phyloP scores from a whole-genome alignment of 1,140 invertebrate genomes.

The Drosophila carrolli region DNA sequence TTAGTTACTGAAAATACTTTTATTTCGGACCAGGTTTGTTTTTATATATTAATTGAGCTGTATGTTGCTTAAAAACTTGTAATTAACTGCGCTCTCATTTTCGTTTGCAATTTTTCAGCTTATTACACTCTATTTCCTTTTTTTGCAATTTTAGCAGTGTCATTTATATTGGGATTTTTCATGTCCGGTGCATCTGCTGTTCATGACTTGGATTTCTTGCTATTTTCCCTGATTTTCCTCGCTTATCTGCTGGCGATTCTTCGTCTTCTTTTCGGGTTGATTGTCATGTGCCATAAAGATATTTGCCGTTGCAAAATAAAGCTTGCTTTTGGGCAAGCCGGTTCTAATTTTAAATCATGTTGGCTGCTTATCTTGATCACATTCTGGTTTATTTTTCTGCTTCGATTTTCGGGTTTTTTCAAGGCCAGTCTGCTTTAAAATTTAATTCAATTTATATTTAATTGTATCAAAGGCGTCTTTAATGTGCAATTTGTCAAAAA shows the following conservation, averaged over 20 bases:
- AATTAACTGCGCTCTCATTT: background rate
- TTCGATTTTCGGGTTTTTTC: slow-evolving; percentile 3
- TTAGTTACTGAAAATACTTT: slow-evolving; percentile 2
- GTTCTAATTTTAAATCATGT: slow-evolving; percentile 1
- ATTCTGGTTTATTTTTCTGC: slow-evolving; percentile 10
- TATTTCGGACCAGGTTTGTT: background rate
- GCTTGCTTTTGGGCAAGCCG: slow-evolving; percentile 3
- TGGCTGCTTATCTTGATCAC: slow-evolving; percentile 17
- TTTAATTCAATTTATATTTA: slow-evolving; percentile 56
- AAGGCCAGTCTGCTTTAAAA: slow-evolving; percentile 22
- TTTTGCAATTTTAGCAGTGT: slow-evolving; percentile 53
- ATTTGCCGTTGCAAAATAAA: slow-evolving; percentile 54
- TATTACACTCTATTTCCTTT: slow-evolving; percentile 8
- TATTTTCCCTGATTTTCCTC: background rate
- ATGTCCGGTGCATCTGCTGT: slow-evolving; percentile 21
- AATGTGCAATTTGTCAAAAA: slow-evolving; percentile 83
- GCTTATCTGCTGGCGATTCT: slow-evolving; percentile 11
- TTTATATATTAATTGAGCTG: background rate
- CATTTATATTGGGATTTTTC: slow-evolving; percentile 73
- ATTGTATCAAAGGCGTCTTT: slow-evolving; percentile 57
- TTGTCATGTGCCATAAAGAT: slow-evolving; percentile 51
- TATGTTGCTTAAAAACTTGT: background rate
- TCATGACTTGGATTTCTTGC: slow-evolving; percentile 11
- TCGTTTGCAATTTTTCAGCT: background rate
- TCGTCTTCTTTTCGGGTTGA: background rate